Percentiles rank a stretch among this genome's conserved stretches.
Conservation (phyloP, 1,140 invertebrate species). For the Argopecten irradians region DNA sequence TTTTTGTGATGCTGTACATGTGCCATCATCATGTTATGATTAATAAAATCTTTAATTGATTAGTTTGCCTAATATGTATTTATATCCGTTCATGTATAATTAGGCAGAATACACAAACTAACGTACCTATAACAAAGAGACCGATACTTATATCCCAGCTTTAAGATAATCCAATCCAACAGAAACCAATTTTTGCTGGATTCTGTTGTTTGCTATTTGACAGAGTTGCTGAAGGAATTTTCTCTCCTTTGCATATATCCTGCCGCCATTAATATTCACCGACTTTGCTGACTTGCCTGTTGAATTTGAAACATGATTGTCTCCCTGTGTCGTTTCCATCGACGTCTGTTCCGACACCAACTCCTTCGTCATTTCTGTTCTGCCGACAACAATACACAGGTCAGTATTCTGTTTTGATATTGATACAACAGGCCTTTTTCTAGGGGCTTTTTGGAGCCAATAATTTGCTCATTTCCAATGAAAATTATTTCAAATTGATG, state of each 20-base stretch:
- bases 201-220: conserved; percentile 31
- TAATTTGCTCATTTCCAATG: too few relatives aligned
- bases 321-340: not conserved
- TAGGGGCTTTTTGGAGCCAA: too few relatives aligned
- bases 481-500: too few relatives aligned
- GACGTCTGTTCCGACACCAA: not conserved
- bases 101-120: not conserved
- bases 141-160: not conserved
- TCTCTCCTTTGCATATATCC: conserved; percentile 41
- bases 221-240: conserved; percentile 44
- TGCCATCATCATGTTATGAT: too few relatives aligned
- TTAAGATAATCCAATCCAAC: not conserved
- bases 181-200: conserved; percentile 24
- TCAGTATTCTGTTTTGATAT: not conserved
- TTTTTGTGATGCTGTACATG: too few relatives aligned
- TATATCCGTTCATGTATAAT: not conserved
- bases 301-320: not conserved
- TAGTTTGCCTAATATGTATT: not conserved
- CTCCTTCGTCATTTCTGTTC: not conserved
- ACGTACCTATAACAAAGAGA: not conserved
- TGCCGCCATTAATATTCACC: not conserved
- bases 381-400: not conserved
- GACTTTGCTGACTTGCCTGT: not conserved
- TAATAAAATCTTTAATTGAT: too few relatives aligned
- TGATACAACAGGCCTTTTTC: not conserved